Conservation (phyloP, 2,888 invertebrate species). For the Drosophila longiperda region DNA sequence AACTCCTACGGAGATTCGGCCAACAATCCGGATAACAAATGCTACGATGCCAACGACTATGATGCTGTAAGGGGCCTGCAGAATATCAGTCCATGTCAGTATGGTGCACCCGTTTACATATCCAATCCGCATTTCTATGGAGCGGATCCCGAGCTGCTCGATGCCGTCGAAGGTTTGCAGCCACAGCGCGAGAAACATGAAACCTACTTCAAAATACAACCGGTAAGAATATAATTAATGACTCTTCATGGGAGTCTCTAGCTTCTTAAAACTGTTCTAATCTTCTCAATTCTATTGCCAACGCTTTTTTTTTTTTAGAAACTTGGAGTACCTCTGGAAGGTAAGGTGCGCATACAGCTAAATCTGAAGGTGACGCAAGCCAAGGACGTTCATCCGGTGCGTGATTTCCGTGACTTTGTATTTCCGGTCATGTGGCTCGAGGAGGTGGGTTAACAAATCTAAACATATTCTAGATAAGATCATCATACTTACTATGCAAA, state of each 20-base stretch:
- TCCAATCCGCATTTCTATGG: constrained; percentile 96
- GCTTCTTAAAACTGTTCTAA: neutral
- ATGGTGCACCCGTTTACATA: constrained; percentile 94
- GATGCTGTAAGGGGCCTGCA: constrained; percentile 92
- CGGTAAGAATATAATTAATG: constrained; percentile 86
- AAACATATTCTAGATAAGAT: neutral
- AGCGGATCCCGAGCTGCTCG: constrained; percentile 89
- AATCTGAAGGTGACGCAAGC: constrained; percentile 92
- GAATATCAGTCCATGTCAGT: constrained; percentile 94
- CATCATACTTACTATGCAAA: neutral
- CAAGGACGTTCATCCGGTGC: constrained; percentile 89
- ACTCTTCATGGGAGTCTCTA: too few relatives aligned
- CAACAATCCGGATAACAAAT: constrained; percentile 89
- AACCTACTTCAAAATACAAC: constrained; percentile 93
- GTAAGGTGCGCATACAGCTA: constrained; percentile 91
- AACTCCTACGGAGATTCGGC: constrained; percentile 89
- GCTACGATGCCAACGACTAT: constrained; percentile 88
- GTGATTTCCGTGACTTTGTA: constrained; percentile 91
- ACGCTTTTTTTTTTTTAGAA: constrained; percentile 86
- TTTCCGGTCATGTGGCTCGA: constrained; percentile 96
- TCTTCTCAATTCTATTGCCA: neutral
- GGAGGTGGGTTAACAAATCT: constrained; percentile 88
- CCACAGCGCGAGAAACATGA: constrained; percentile 90
- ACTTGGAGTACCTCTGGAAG: constrained; percentile 93
- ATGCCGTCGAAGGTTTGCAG: constrained; percentile 89